Percentiles rank a stretch among this genome's conserved stretches.
Evolutionary conservation across 2,113 vertebrate genomes (phyloP).

Genomic region (Emydocephalus ijimae): DNA sequence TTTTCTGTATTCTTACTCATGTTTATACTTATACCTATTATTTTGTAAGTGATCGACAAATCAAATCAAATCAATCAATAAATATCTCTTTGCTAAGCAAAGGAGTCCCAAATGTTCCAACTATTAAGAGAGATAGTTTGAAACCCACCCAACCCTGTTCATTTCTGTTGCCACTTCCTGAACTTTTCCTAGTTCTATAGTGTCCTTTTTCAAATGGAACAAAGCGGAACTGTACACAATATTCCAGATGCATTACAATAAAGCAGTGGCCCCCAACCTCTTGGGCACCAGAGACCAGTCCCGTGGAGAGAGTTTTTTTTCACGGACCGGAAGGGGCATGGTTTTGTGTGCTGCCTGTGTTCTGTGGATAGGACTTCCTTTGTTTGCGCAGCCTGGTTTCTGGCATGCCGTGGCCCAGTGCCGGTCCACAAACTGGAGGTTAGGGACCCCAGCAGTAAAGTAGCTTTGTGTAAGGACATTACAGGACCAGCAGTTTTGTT

Average conservation of each 20-base stretch:
- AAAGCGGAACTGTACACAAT: not conserved
- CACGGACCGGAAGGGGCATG: fast-evolving
- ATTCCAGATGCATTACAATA: not conserved
- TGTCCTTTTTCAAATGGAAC: not conserved
- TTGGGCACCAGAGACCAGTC: no score
- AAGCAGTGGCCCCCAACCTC: no score
- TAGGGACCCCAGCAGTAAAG: not conserved
- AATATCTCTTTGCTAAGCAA: not conserved
- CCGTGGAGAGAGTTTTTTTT: no score
- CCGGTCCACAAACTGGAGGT: no score
- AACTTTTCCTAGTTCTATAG: not conserved
- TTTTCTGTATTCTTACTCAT: no score
- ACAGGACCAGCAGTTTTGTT: not conserved
- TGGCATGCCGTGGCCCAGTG: fast-evolving
- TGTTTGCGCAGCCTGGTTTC: no score
- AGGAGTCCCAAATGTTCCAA: not conserved
- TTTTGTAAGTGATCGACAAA: no score
- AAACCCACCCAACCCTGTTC: not conserved
- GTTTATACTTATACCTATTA: no score
- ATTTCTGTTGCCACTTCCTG: not conserved
- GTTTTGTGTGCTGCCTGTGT: no score
- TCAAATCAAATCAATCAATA: no score
- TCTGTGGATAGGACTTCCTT: no score
- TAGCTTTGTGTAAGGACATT: not conserved
- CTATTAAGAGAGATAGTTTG: not conserved